These are phyloP conservation scores for Coregonus sp. DNA, from an alignment of 2,797 vertebrate species.

Conservation along the genomic window DNA sequence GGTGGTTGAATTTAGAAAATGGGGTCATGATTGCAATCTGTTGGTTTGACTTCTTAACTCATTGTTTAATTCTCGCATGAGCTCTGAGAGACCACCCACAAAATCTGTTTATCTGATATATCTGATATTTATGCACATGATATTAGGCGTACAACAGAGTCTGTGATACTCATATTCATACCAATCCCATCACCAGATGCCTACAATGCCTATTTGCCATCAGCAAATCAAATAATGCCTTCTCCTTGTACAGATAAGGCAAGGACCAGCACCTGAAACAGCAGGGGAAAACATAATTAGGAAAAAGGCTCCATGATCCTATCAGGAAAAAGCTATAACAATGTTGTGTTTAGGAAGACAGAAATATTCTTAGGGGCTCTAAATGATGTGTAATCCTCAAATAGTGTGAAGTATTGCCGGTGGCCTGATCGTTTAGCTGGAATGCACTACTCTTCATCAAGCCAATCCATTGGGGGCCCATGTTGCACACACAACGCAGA, in stretches of 20 bases:
- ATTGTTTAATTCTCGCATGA: neutral
- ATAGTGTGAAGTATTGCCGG: constrained; percentile 9
- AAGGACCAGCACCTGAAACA: too few species aligned
- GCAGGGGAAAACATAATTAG: too few species aligned
- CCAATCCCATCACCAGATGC: neutral
- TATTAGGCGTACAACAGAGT: neutral
- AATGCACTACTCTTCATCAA: constrained; percentile 23
- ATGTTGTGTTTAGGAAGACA: constrained; percentile 22
- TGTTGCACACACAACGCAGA: constrained; percentile 6
- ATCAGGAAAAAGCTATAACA: neutral
- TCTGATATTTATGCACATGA: neutral
- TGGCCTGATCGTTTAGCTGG: constrained; percentile 32
- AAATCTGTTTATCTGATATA: neutral
- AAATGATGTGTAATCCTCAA: constrained; percentile 9
- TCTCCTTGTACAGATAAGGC: too few species aligned
- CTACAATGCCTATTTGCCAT: neutral
- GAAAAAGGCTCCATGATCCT: too few species aligned
- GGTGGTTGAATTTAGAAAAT: neutral
- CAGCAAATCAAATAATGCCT: neutral
- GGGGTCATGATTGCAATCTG: neutral
- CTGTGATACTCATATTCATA: neutral
- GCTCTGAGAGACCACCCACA: neutral
- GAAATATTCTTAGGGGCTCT: neutral
- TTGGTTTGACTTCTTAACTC: neutral
- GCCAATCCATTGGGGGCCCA: neutral